These are phyloP conservation scores for Sisor rabdophorus DNA, from an alignment of 2,113 vertebrate species.

Conservation along the genomic window DNA sequence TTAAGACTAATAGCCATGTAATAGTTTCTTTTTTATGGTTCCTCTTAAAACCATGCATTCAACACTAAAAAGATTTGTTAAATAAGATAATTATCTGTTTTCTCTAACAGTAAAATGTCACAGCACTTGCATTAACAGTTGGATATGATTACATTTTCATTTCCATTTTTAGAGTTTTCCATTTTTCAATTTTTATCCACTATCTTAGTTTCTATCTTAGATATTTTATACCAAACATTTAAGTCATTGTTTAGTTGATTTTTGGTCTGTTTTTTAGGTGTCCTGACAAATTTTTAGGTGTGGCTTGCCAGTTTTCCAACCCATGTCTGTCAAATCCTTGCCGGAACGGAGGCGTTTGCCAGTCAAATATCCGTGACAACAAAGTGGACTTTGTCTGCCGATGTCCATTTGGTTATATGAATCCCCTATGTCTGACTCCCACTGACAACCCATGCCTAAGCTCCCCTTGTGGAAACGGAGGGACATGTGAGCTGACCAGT, in stretches of 20 bases:
- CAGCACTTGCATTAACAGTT: neutral
- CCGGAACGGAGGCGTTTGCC: conserved; percentile 79
- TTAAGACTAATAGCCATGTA: conserved; percentile 9
- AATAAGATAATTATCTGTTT: neutral
- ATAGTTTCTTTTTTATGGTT: conserved; percentile 13
- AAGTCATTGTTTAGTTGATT: neutral
- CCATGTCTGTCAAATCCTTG: conserved; percentile 79
- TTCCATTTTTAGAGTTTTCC: neutral
- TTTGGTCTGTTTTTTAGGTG: conserved; percentile 67
- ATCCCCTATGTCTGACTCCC: conserved; percentile 77
- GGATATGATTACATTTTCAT: neutral
- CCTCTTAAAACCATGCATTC: neutral
- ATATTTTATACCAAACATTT: neutral
- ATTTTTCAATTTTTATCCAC: no score
- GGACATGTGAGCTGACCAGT: conserved; percentile 79
- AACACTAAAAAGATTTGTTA: no score
- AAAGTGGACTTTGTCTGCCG: conserved; percentile 71
- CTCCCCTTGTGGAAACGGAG: conserved; percentile 85
- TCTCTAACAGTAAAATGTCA: neutral
- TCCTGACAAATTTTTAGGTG: conserved; percentile 67
- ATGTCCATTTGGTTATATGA: conserved; percentile 80
- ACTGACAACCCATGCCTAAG: conserved; percentile 74
- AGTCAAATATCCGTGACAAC: conserved; percentile 51
- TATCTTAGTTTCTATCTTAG: neutral
- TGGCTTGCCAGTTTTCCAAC: conserved; percentile 79